A percentile compares a stretch with the other conserved stretches of the same genome.
Conservation (phyloP, 2,888 invertebrate genomes). For the Sturmia bella region DNA sequence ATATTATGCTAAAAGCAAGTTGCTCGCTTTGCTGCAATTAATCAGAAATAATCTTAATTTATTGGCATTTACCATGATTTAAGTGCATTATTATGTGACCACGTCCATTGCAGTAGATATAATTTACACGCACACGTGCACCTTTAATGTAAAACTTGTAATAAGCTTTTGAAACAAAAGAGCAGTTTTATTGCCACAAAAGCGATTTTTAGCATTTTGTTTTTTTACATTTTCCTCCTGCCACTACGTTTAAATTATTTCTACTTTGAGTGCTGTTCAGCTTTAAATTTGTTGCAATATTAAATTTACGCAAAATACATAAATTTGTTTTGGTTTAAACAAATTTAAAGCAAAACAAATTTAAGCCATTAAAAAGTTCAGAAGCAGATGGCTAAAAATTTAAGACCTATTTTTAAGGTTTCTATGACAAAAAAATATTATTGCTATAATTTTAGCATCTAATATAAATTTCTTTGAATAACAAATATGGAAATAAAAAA, state of each 20-base stretch:
- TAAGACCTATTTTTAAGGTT: no score
- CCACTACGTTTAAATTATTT: conserved; percentile 18
- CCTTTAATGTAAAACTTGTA: not conserved
- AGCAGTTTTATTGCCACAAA: conserved; percentile 23
- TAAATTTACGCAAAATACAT: conserved; percentile 12
- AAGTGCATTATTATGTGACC: not conserved
- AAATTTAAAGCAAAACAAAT: no score
- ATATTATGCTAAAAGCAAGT: not conserved
- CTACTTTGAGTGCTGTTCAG: conserved; percentile 18
- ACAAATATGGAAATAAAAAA: no score
- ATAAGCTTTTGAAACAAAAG: not conserved
- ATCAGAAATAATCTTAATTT: conserved; percentile 20
- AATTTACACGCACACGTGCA: not conserved
- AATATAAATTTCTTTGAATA: no score
- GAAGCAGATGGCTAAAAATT: no score
- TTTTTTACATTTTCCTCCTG: not conserved
- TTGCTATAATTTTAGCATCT: no score
- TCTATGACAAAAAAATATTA: no score
- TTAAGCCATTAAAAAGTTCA: no score
- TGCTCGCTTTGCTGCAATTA: not conserved
- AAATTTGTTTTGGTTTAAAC: not conserved
- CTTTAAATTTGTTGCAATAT: conserved; percentile 38
- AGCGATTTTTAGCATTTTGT: not conserved
- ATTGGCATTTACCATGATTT: conserved; percentile 31
- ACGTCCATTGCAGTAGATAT: not conserved